These are phyloP conservation scores for Channa maculata DNA, from an alignment of 2,113 vertebrate genomes.

Conservation along the genomic window DNA sequence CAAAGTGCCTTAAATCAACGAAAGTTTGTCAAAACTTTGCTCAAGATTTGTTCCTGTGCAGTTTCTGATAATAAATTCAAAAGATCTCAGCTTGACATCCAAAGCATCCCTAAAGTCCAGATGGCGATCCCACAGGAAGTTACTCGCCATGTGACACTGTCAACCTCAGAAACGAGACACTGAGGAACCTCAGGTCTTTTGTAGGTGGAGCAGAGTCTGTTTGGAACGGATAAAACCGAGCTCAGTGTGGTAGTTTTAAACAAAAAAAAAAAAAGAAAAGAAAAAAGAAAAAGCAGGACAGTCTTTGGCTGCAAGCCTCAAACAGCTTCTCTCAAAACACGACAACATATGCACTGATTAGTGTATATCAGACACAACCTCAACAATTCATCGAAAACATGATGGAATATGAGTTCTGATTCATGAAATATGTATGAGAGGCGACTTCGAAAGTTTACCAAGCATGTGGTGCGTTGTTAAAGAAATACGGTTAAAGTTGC, in stretches of 20 bases:
- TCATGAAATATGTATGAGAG: slow-evolving; percentile 56
- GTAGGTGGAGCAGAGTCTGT: slow-evolving; percentile 64
- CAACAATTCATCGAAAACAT: slow-evolving; percentile 10
- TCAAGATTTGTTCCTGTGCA: background rate
- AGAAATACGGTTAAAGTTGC: background rate
- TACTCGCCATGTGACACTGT: slow-evolving; percentile 41
- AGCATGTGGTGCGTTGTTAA: background rate
- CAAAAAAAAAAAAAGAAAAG: no score
- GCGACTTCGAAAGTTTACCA: slow-evolving; percentile 26
- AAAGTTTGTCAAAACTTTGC: slow-evolving; percentile 8
- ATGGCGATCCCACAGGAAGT: slow-evolving; percentile 39
- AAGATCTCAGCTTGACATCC: background rate
- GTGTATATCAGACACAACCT: slow-evolving; percentile 26
- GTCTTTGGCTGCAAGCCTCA: background rate
- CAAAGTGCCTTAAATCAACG: background rate
- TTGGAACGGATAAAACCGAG: background rate
- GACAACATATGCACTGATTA: background rate
- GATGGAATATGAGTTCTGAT: slow-evolving; percentile 2
- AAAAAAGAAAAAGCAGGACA: background rate
- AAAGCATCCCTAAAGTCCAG: slow-evolving; percentile 34
- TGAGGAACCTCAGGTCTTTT: slow-evolving; percentile 32
- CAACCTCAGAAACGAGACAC: slow-evolving; percentile 16
- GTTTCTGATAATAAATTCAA: background rate
- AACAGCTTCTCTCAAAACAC: background rate
- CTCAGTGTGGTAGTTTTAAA: background rate